A percentile compares a stretch with the other conserved stretches of the same genome.
phyloP scores from a whole-genome alignment of 1,140 invertebrate species.

The Bacillus rossius region DNA sequence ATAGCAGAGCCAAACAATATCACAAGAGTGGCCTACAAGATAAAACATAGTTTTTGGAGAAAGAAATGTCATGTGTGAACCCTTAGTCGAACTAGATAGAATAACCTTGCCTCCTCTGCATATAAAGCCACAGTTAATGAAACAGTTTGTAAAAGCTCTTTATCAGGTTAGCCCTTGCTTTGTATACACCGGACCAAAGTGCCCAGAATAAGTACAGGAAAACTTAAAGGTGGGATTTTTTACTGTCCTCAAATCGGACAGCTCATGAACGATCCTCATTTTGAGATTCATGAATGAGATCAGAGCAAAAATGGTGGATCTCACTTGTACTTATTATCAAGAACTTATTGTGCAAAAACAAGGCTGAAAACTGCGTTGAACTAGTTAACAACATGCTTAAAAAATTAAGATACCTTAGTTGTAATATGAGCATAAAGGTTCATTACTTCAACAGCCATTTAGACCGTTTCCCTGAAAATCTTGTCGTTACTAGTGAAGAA shows the following conservation, averaged over 20 bases:
- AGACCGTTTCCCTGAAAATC: conserved; percentile 30
- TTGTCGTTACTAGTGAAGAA: conserved; percentile 28
- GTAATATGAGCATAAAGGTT: conserved; percentile 1
- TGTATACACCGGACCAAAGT: no score
- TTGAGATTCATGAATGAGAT: no score
- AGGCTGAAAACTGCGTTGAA: neutral
- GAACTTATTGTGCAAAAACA: neutral
- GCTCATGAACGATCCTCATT: no score
- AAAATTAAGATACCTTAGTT: neutral
- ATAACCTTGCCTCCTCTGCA: neutral
- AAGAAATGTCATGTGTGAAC: conserved; percentile 4
- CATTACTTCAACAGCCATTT: conserved; percentile 11
- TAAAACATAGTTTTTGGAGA: conserved; percentile 11
- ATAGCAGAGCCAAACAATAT: conserved; percentile 6
- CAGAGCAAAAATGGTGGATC: no score
- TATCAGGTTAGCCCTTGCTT: no score
- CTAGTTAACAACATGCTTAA: neutral
- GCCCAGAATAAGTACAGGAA: no score
- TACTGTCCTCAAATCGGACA: no score
- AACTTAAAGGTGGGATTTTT: no score
- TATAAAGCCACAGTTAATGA: no score
- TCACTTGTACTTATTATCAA: no score
- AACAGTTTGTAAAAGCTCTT: no score
- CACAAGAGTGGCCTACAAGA: conserved; percentile 10
- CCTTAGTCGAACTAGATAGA: conserved; percentile 34